Evolutionary conservation across 2,888 invertebrate genomes (phyloP).

Genomic region (Acrocyrtus sp.): DNA sequence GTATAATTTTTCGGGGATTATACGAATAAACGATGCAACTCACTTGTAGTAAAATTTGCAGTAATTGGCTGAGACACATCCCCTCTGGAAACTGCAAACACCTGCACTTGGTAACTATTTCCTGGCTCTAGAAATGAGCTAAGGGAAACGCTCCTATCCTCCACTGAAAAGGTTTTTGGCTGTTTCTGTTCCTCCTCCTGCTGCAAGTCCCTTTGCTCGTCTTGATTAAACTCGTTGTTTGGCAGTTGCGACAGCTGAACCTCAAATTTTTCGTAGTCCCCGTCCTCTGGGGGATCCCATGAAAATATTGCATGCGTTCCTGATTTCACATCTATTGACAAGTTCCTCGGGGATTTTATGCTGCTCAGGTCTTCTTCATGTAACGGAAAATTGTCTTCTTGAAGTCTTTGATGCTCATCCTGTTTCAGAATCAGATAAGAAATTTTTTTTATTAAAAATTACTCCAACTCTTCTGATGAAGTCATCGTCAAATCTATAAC

Average conservation of each 20-base stretch:
- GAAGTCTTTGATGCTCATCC: conserved; percentile 39
- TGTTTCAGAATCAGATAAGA: no score
- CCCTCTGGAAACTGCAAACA: conserved; percentile 41
- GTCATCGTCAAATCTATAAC: no score
- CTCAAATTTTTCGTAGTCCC: conserved; percentile 41
- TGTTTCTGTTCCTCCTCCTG: conserved; percentile 35
- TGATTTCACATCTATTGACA: conserved; percentile 38
- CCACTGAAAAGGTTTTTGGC: conserved; percentile 39
- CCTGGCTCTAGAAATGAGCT: conserved; percentile 49
- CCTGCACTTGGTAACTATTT: conserved; percentile 51
- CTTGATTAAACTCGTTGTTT: not conserved
- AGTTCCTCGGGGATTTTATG: conserved; percentile 32
- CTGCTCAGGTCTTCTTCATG: conserved; percentile 21
- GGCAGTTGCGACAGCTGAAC: conserved; percentile 28
- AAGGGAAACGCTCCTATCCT: conserved; percentile 43
- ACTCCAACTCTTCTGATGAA: no score
- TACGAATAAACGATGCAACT: not conserved
- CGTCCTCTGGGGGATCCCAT: conserved; percentile 49
- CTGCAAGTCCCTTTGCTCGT: conserved; percentile 24
- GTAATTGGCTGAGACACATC: conserved; percentile 32
- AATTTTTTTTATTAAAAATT: no score
- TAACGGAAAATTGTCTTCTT: conserved; percentile 37
- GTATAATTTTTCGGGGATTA: not conserved
- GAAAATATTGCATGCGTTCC: conserved; percentile 43
- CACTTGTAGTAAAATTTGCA: conserved; percentile 52